Conservation (phyloP, 2,113 vertebrate species). For the Neoarius graeffei region DNA sequence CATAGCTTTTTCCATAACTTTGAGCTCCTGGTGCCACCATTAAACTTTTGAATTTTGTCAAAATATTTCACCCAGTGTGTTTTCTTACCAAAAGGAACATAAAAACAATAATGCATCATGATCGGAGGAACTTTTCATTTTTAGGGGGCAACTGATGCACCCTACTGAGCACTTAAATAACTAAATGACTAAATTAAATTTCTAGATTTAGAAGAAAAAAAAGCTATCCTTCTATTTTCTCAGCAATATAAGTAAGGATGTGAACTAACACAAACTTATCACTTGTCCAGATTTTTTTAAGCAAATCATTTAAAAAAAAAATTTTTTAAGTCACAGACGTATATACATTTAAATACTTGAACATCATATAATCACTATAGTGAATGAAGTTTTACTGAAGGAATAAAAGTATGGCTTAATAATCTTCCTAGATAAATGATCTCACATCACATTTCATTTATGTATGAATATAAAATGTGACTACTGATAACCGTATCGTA, state of each 20-base stretch:
- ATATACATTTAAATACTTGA: neutral
- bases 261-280: neutral
- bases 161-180: neutral
- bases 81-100: too few relatives aligned
- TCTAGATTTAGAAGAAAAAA: neutral
- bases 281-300: neutral
- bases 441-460: neutral
- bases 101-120: too few relatives aligned
- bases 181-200: neutral
- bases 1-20: too few relatives aligned
- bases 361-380: neutral
- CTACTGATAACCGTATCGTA: neutral
- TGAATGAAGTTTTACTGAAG: neutral
- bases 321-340: too few relatives aligned
- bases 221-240: neutral
- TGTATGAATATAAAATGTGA: neutral
- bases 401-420: too few relatives aligned
- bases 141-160: too few relatives aligned
- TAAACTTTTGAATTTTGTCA: too few relatives aligned
- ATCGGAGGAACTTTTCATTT: too few relatives aligned
- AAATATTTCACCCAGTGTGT: too few relatives aligned
- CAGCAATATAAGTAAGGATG: neutral
- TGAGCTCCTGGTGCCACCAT: too few relatives aligned
- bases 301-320: neutral
- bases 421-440: neutral